phyloP scores from a whole-genome alignment of 1,140 invertebrate species.

The Rhagoletis pomonella region DNA sequence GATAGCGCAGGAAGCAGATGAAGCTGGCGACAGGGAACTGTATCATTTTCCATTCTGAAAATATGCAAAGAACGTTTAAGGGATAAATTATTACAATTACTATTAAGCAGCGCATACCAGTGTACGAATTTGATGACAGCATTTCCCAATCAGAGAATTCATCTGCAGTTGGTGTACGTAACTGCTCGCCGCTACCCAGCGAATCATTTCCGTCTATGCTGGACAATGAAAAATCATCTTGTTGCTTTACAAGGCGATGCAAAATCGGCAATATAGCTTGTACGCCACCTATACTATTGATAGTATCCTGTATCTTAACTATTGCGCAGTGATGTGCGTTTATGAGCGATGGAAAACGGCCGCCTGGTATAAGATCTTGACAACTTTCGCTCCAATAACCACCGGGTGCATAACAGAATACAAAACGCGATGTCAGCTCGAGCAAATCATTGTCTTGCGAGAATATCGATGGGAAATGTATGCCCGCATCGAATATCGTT shows the following conservation, averaged over 20 bases:
- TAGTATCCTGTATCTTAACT: conserved; percentile 75
- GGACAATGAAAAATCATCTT: conserved; percentile 57
- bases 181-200: conserved; percentile 54
- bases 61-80: neutral
- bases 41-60: conserved; percentile 78
- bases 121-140: conserved; percentile 76
- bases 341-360: conserved; percentile 75
- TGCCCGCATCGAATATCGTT: conserved; percentile 70
- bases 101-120: neutral
- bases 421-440: conserved; percentile 76
- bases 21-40: conserved; percentile 80
- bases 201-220: conserved; percentile 54
- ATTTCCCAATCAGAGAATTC: conserved; percentile 78
- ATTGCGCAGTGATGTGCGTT: conserved; percentile 70
- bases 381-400: conserved; percentile 76
- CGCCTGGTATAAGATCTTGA: conserved; percentile 76
- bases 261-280: conserved; percentile 79
- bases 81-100: neutral
- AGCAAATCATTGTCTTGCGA: conserved; percentile 74
- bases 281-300: conserved; percentile 79
- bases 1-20: conserved; percentile 78
- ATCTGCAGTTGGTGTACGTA: conserved; percentile 66
- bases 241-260: conserved; percentile 74
- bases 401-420: conserved; percentile 77
- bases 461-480: conserved; percentile 73